A percentile compares a stretch with the other conserved stretches of the same genome.
Conservation (phyloP, 2,888 invertebrate species). For the Halocaridina rubra region DNA sequence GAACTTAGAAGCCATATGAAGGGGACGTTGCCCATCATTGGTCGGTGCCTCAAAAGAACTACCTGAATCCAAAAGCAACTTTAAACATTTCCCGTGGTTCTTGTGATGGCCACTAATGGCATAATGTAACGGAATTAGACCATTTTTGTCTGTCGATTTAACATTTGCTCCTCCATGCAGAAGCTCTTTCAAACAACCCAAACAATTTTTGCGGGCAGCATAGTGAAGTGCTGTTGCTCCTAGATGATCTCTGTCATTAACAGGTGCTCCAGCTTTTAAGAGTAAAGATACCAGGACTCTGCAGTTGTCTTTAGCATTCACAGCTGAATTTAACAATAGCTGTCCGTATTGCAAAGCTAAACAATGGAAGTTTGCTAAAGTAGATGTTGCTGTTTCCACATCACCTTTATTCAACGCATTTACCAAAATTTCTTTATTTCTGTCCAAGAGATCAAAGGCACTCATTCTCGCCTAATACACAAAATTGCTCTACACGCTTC, state of each 20-base stretch:
- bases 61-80: background rate
- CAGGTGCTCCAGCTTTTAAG: background rate
- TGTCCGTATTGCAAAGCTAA: background rate
- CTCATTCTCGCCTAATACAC: no score
- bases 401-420: background rate
- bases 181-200: background rate
- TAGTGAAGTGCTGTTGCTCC: slow-evolving; percentile 7
- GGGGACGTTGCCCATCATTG: background rate
- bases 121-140: slow-evolving; percentile 3
- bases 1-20: background rate
- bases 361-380: background rate
- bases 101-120: background rate
- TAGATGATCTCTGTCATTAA: background rate
- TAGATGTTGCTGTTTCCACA: background rate
- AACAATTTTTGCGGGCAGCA: background rate
- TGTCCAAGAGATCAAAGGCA: background rate
- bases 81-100: background rate
- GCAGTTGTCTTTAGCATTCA: background rate
- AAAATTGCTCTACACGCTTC: background rate
- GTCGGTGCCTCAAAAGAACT: background rate
- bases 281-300: background rate
- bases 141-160: background rate
- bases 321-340: background rate
- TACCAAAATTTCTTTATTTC: background rate
- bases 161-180: background rate